phyloP scores from a whole-genome alignment of 64 coral and sea anemone species.

The Stichodactyla mertensii region DNA sequence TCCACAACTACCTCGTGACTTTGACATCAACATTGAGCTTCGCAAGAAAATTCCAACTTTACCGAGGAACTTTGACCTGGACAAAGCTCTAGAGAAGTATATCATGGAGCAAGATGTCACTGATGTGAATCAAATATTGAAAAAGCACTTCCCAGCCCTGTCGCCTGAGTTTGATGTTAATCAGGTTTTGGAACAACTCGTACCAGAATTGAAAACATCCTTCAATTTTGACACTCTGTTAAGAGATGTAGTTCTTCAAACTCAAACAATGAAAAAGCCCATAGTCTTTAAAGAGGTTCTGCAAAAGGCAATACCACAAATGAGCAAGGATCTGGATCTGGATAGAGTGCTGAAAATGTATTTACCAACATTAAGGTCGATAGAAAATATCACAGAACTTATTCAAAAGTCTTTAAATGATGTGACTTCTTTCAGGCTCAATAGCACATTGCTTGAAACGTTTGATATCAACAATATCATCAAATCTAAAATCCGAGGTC shows the following conservation, averaged over 20 bases:
- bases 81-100: not conserved
- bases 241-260: not conserved
- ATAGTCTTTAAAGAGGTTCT: not conserved
- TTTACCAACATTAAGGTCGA: not conserved
- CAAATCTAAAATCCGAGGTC: not conserved
- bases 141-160: not conserved
- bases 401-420: not conserved
- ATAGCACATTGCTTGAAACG: not conserved
- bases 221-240: slow-evolving; percentile 1
- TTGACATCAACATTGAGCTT: not conserved
- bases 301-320: not conserved
- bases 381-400: not conserved
- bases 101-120: not conserved
- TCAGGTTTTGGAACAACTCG: not conserved
- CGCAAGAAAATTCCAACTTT: not conserved
- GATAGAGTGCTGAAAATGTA: not conserved
- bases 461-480: slow-evolving; percentile 8
- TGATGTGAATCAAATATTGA: slow-evolving; percentile 5
- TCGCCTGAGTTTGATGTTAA: slow-evolving; percentile 1
- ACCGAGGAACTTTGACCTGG: not conserved
- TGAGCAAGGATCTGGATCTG: not conserved
- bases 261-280: not conserved
- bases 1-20: not conserved
- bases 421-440: not conserved
- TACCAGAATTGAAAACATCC: not conserved